Evolutionary conservation across 2,797 vertebrate species (phyloP).

Genomic region (Sebastolobus alascanus): DNA sequence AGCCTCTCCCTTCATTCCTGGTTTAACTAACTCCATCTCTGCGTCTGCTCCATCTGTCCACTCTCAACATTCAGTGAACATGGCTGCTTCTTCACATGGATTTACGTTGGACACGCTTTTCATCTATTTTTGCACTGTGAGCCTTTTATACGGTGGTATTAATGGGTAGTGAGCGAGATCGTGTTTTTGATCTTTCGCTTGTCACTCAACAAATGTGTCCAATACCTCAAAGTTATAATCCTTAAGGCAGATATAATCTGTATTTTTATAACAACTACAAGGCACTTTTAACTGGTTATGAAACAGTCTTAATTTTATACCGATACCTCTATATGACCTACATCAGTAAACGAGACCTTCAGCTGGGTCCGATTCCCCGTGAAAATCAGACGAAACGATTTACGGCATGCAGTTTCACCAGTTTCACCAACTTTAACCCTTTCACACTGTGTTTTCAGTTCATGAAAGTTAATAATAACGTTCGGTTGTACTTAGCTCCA

Average conservation of each 20-base stretch:
- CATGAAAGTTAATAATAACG: too few species aligned
- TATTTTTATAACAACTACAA: not conserved
- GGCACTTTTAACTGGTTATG: too few species aligned
- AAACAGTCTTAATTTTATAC: too few species aligned
- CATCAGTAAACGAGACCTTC: not conserved
- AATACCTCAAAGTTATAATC: not conserved
- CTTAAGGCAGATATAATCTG: not conserved
- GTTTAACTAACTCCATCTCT: constrained; percentile 68
- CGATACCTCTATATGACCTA: too few species aligned
- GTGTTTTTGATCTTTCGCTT: constrained; percentile 10
- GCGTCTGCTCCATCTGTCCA: constrained; percentile 73
- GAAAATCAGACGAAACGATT: not conserved
- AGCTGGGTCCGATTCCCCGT: not conserved
- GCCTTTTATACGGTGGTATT: constrained; percentile 8
- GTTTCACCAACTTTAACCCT: not conserved
- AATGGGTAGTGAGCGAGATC: constrained; percentile 17
- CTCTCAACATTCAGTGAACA: constrained; percentile 39
- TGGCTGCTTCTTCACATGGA: constrained; percentile 43
- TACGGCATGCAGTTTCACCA: not conserved
- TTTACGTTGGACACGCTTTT: constrained; percentile 32
- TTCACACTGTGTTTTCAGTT: too few species aligned
- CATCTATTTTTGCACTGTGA: constrained; percentile 32
- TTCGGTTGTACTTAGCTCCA: too few species aligned
- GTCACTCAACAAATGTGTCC: not conserved
- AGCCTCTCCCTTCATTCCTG: constrained; percentile 59